Conservation (phyloP, 2,888 invertebrate genomes). For the Axea sp. region DNA sequence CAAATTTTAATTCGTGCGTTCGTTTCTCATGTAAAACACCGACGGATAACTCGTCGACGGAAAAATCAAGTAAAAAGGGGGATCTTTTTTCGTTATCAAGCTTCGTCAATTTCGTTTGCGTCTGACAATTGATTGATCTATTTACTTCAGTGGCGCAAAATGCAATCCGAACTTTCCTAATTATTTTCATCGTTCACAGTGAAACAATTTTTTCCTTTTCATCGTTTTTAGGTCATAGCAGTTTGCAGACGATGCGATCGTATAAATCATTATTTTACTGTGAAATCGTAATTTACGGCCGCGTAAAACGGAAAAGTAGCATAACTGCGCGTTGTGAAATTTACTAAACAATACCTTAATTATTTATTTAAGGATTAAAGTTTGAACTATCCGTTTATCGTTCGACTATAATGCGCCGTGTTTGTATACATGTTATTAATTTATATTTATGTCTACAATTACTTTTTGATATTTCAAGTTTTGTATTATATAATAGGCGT, state of each 20-base stretch:
- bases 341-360: slow-evolving; percentile 19
- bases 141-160: slow-evolving; percentile 23
- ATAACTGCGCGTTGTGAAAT: slow-evolving; percentile 19
- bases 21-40: slow-evolving; percentile 11
- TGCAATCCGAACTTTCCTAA: slow-evolving; percentile 21
- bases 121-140: slow-evolving; percentile 42
- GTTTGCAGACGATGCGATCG: slow-evolving; percentile 34
- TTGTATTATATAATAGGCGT: no score
- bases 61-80: neutral
- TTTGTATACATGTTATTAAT: neutral
- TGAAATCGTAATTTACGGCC: slow-evolving; percentile 30
- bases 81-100: slow-evolving; percentile 8
- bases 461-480: no score
- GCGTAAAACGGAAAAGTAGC: slow-evolving; percentile 15
- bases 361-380: slow-evolving; percentile 8
- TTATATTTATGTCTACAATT: no score
- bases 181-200: slow-evolving; percentile 28
- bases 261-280: slow-evolving; percentile 42
- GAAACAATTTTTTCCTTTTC: slow-evolving; percentile 22
- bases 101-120: slow-evolving; percentile 17
- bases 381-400: slow-evolving; percentile 9
- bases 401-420: neutral
- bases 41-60: neutral
- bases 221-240: slow-evolving; percentile 22
- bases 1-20: no score